These are phyloP conservation scores for Tridacna gigas DNA, from an alignment of 2,888 invertebrate species.

Conservation along the genomic window DNA sequence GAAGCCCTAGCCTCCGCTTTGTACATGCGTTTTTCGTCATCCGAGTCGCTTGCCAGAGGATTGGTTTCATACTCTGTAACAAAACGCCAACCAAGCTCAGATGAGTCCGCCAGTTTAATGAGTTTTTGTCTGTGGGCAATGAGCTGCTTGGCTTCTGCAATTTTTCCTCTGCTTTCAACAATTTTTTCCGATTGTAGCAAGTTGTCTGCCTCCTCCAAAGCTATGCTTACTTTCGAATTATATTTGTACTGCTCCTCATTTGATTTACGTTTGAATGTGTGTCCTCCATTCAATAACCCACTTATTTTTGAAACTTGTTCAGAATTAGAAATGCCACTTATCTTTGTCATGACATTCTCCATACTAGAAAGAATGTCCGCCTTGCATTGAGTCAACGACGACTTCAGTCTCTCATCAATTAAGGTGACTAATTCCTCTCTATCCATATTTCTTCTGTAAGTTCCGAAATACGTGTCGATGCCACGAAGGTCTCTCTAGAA, in stretches of 20 bases:
- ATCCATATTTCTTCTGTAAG: neutral
- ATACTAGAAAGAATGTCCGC: neutral
- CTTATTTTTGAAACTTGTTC: conserved; percentile 19
- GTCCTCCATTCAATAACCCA: conserved; percentile 1
- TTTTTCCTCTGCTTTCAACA: conserved; percentile 26
- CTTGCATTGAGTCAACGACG: neutral
- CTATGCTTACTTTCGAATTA: conserved; percentile 26
- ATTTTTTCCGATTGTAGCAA: conserved; percentile 17
- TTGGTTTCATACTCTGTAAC: conserved; percentile 40
- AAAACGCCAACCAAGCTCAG: too few species aligned
- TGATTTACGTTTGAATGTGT: conserved; percentile 1
- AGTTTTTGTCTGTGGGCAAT: too few species aligned
- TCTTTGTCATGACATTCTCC: neutral
- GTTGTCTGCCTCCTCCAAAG: conserved; percentile 23
- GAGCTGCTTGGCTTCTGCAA: too few species aligned
- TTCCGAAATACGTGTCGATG: neutral
- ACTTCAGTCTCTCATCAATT: neutral
- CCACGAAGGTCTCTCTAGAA: conserved; percentile 1
- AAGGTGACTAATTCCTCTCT: neutral
- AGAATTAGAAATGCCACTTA: conserved; percentile 4
- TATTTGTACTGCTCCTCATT: conserved; percentile 34
- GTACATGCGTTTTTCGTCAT: conserved; percentile 34
- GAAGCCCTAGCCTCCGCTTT: conserved; percentile 33
- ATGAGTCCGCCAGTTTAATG: too few species aligned
- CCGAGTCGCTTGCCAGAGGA: conserved; percentile 18